Base-by-base conservation (phyloP, 1,140 invertebrate genomes). In the Teleopsis dalmanni region DNA sequence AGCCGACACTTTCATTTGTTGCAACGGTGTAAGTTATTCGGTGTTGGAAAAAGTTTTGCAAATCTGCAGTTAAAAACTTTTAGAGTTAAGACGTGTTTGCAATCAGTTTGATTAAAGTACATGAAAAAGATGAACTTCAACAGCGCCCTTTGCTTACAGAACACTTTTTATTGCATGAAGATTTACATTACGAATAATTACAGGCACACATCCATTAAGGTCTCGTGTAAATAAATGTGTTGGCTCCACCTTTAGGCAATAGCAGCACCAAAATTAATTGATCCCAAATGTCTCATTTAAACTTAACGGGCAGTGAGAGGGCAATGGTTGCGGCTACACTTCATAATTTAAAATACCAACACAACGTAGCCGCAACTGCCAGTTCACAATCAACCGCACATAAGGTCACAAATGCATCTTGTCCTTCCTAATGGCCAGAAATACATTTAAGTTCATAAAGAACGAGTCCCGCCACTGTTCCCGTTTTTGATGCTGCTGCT, bases 401-500 rank as follows among this genome's bases (percentile, higher is more conserved):
- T 16, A 13, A n/a, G 21, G 19, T 0, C 3, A 2, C n/a, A 21
- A 11, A 19, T 34, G 10, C 34, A 7, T 21, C 10, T 14, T 25
- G 27, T 25, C 2, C 21, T 27, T 14, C 31, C 31, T 29, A 40
- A 26, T 25, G 46, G 23, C 14, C 14, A 44, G 40, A 45, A 38
- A 44, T 27, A 31, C 14, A 51, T 46, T 51, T 51, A 38, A 45
- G 35, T 36, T 38, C 42, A 40, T 38, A 46, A 50, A 41, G 34
- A 45, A 22, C 18, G 21, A 11, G 34, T 16, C 23, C 44, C 23
- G 49, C n/a, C n/a, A n/a, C n/a, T n/a, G n/a, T n/a, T n/a, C n/a
- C n/a, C n/a, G n/a, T n/a, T n/a, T n/a, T n/a, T n/a, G n/a, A n/a
- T n/a, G n/a, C n/a, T n/a, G n/a, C n/a, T n/a, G n/a, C n/a, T n/a